These are phyloP conservation scores for Perodicticus potto DNA, from an alignment of 2,797 vertebrate genomes.

Conservation along the genomic window DNA sequence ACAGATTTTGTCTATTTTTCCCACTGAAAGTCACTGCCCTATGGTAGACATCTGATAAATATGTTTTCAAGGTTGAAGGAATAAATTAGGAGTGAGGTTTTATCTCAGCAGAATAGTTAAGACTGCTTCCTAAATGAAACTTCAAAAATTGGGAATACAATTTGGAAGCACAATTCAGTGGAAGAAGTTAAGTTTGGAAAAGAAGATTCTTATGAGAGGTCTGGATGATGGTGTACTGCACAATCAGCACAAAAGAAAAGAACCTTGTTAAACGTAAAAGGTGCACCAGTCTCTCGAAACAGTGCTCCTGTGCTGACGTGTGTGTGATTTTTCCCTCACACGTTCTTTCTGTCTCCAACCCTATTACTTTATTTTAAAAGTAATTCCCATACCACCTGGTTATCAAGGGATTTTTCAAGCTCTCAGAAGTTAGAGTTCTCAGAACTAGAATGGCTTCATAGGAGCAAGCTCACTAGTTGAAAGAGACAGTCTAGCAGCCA, in stretches of 20 bases:
- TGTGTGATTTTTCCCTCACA: neutral
- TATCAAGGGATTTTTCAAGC: slow-evolving; percentile 24
- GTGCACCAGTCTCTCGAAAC: neutral
- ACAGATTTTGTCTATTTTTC: neutral
- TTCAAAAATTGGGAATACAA: neutral
- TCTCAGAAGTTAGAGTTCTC: neutral
- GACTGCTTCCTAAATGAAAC: neutral
- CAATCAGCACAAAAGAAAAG: neutral
- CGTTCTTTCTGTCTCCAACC: no score
- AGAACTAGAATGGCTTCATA: neutral
- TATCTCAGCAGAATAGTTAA: neutral
- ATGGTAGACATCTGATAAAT: neutral
- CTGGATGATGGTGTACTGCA: neutral
- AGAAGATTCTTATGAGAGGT: neutral
- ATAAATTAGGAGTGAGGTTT: neutral
- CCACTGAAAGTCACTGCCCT: neutral
- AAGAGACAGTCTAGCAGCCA: neutral
- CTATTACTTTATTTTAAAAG: slow-evolving; percentile 15
- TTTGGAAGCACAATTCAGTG: neutral
- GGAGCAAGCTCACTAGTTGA: neutral
- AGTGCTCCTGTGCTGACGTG: neutral
- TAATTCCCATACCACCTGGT: neutral
- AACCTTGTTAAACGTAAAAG: neutral
- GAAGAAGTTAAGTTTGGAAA: neutral
- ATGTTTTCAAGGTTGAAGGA: neutral